These are phyloP conservation scores for Cheilosia vulpina DNA, from an alignment of 2,888 invertebrate species.

Conservation along the genomic window DNA sequence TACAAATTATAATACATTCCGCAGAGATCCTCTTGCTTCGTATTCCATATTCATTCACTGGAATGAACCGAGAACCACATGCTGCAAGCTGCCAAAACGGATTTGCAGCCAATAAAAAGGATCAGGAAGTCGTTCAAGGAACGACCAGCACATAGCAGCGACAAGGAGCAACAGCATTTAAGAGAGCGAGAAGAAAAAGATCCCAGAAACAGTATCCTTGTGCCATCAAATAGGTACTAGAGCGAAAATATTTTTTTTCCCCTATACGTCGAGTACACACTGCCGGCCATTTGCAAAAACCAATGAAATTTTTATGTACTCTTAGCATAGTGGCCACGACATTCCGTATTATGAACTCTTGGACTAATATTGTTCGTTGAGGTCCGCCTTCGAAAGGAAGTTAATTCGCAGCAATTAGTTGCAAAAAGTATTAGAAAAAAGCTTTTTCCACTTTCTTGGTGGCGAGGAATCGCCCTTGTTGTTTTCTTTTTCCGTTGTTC, in stretches of 20 bases:
- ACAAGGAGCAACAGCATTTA: constrained; percentile 55
- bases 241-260: constrained; percentile 53
- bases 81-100: constrained; percentile 71
- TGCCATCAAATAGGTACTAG: constrained; percentile 69
- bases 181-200: constrained; percentile 24
- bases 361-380: constrained; percentile 47
- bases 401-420: constrained; percentile 73
- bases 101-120: constrained; percentile 75
- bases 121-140: constrained; percentile 73
- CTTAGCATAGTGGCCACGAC: constrained; percentile 34
- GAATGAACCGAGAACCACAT: constrained; percentile 53
- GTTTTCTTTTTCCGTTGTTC: constrained; percentile 47
- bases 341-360: constrained; percentile 56
- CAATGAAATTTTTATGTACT: constrained; percentile 65
- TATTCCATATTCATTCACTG: constrained; percentile 48
- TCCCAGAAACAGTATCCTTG: constrained; percentile 57
- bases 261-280: neutral
- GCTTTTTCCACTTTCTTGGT: constrained; percentile 40
- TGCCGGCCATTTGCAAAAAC: constrained; percentile 49
- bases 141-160: constrained; percentile 49
- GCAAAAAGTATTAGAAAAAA: constrained; percentile 67
- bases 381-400: constrained; percentile 55
- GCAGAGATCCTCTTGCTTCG: constrained; percentile 41
- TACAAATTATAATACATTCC: constrained; percentile 69
- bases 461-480: constrained; percentile 9